Conservation (phyloP, 1,140 invertebrate genomes). For the Aplysia californica region DNA sequence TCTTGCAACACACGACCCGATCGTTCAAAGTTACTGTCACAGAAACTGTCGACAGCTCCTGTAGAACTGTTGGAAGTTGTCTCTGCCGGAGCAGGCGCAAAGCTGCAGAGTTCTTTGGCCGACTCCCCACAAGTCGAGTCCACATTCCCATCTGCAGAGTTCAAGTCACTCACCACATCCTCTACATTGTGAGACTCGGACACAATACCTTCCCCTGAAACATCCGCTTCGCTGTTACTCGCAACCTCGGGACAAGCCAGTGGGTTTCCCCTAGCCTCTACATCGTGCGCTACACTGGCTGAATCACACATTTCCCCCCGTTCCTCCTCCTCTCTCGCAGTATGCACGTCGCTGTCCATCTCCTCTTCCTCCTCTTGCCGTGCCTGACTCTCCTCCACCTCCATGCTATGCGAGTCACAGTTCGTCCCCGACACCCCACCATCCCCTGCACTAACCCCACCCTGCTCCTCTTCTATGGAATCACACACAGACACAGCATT, state of each 20-base stretch:
- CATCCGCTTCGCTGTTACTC: no score
- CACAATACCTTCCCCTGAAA: no score
- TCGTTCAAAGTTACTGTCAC: constrained; percentile 30
- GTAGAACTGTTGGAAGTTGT: background rate
- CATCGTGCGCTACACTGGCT: no score
- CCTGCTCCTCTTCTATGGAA: background rate
- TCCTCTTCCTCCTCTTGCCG: background rate
- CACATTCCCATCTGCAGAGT: no score
- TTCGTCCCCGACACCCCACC: background rate
- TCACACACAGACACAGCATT: background rate
- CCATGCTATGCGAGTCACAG: constrained; percentile 2
- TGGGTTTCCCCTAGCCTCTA: no score
- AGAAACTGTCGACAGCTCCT: background rate
- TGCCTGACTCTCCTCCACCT: background rate
- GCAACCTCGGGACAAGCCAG: no score
- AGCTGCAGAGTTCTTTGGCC: no score
- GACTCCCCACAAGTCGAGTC: no score
- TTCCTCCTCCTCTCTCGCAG: no score
- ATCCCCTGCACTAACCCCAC: background rate
- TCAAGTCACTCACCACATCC: no score
- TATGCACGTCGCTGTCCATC: background rate
- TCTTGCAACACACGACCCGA: background rate
- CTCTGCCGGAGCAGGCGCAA: background rate
- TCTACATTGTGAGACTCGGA: no score
- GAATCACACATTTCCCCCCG: no score